A percentile compares a stretch with the other conserved stretches of the same genome.
phyloP scores from a whole-genome alignment of 2,888 invertebrate genomes.

The Andrena praecox region DNA sequence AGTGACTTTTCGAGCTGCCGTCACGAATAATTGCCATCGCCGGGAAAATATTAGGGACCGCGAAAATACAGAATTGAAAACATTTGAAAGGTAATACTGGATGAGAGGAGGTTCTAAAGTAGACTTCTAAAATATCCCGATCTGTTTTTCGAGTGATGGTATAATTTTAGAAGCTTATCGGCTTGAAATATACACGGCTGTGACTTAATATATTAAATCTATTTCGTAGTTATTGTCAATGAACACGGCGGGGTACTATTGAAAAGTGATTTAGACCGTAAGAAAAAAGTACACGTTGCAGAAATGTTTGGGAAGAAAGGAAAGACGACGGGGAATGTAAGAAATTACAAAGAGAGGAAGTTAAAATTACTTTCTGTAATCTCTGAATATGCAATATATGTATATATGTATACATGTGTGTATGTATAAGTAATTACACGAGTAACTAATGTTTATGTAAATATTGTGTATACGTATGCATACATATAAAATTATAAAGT shows the following conservation, averaged over 20 bases:
- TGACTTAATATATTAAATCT: constrained; percentile 25
- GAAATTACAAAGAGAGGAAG: constrained; percentile 34
- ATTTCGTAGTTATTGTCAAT: constrained; percentile 19
- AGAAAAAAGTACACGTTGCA: not conserved
- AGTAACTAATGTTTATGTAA: constrained; percentile 47
- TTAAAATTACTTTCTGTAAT: constrained; percentile 57
- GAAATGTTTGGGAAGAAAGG: not conserved
- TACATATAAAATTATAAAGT: constrained; percentile 65
- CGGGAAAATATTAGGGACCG: not conserved
- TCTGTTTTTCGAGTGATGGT: too few relatives aligned
- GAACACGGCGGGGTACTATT: constrained; percentile 1
- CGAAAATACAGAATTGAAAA: not conserved
- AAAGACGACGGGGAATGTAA: constrained; percentile 25
- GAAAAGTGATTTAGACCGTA: constrained; percentile 16
- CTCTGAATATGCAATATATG: constrained; percentile 49
- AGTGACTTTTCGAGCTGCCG: constrained; percentile 55
- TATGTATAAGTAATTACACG: constrained; percentile 50
- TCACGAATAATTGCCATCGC: constrained; percentile 43
- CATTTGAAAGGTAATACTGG: not conserved
- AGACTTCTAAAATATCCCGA: not conserved
- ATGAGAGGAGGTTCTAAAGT: not conserved
- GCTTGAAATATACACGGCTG: not conserved
- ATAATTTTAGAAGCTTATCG: constrained; percentile 4
- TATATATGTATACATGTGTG: constrained; percentile 27
- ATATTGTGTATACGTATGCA: constrained; percentile 47